These are phyloP conservation scores for Diadema setosum DNA, from an alignment of 35 echinoderm and acorn worm genomes.

Conservation along the genomic window DNA sequence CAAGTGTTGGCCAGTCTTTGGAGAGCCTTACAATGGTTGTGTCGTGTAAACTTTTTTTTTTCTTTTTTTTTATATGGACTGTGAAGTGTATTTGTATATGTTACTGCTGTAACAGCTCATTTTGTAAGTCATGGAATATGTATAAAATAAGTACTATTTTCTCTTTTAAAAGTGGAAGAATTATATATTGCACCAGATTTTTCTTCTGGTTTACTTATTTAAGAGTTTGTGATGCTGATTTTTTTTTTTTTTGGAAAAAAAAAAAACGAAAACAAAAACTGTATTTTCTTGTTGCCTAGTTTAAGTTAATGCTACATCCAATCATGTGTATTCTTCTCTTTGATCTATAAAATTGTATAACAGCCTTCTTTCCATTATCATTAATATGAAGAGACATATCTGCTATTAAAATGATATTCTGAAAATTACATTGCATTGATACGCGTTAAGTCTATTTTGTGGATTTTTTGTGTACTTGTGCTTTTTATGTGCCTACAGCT, in stretches of 20 bases:
- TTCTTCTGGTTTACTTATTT: neutral
- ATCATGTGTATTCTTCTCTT: neutral
- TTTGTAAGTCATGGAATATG: neutral
- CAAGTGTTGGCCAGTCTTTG: no score
- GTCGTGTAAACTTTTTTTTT: neutral
- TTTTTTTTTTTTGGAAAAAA: no score
- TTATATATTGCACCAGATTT: slow-evolving; percentile 20
- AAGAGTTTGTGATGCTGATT: neutral
- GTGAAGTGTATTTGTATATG: neutral
- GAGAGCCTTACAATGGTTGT: neutral
- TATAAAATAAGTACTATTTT: slow-evolving; percentile 28
- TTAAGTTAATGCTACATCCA: neutral
- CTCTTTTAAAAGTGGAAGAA: slow-evolving; percentile 12
- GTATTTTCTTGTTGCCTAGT: neutral
- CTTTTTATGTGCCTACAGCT: no score
- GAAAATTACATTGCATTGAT: neutral
- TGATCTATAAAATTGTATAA: neutral
- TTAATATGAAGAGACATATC: slow-evolving; percentile 1
- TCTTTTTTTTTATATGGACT: neutral
- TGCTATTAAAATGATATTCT: slow-evolving; percentile 17
- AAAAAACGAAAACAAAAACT: no score
- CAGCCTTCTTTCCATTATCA: neutral
- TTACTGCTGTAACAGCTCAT: slow-evolving; percentile 24
- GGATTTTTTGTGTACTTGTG: no score
- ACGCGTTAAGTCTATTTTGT: no score